Conservation (phyloP, 2,888 invertebrate species). For the Cepaea hortensis region DNA sequence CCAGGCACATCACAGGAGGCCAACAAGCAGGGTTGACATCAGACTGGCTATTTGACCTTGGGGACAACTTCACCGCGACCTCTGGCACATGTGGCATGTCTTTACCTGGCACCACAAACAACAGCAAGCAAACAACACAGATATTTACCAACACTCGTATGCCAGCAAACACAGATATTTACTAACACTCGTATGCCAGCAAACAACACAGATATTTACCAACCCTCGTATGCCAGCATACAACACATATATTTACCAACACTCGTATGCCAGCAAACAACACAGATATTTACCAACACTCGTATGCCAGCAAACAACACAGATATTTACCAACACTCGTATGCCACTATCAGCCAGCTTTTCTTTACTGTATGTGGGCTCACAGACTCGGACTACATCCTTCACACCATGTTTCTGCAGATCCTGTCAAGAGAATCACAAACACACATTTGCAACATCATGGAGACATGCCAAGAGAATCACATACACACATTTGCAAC, state of each 20-base stretch:
- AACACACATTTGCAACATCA: too few relatives aligned
- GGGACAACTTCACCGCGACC: too few relatives aligned
- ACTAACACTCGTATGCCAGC: background rate
- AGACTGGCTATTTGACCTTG: too few relatives aligned
- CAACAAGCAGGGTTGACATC: too few relatives aligned
- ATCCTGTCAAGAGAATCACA: constrained; percentile 83
- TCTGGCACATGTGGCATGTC: too few relatives aligned
- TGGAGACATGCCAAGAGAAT: too few relatives aligned
- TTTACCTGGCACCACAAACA: too few relatives aligned
- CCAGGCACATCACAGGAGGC: too few relatives aligned
- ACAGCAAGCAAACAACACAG: background rate
- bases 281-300: constrained; percentile 79
- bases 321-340: constrained; percentile 80
- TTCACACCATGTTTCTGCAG: constrained; percentile 96
- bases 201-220: constrained; percentile 62
- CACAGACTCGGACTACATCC: constrained; percentile 98
- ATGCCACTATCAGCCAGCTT: constrained; percentile 92
- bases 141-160: constrained; percentile 84
- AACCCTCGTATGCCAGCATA: constrained; percentile 86
- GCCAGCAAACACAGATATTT: constrained; percentile 79
- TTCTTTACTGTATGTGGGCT: constrained; percentile 95
- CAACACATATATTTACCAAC: constrained; percentile 62
- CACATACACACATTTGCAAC: too few relatives aligned
- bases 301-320: constrained; percentile 83
- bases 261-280: constrained; percentile 85